Evolutionary conservation across 2,113 vertebrate genomes (phyloP).

Genomic region (Cervus canadensis): DNA sequence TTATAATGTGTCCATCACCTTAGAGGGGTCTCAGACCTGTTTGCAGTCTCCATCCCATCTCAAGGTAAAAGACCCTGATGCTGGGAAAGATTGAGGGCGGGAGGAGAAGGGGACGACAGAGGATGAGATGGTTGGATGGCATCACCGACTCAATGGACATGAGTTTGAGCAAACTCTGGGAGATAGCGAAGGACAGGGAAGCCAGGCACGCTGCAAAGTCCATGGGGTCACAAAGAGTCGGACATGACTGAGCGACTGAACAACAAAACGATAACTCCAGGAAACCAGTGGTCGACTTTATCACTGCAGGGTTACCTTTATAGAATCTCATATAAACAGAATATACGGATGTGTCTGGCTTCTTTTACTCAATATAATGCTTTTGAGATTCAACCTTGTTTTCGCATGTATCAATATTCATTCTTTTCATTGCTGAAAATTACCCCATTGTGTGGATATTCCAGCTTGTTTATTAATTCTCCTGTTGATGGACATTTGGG

Average conservation of each 20-base stretch:
- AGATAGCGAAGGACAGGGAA: background rate
- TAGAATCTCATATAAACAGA: background rate
- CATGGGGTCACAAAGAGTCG: background rate
- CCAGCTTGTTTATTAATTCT: background rate
- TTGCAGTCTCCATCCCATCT: background rate
- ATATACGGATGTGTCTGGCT: background rate
- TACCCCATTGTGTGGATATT: background rate
- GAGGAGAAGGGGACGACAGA: background rate
- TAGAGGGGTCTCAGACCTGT: background rate
- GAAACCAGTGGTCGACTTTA: background rate
- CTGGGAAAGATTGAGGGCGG: background rate
- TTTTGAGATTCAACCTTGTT: background rate
- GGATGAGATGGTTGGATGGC: background rate
- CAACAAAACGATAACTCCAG: background rate
- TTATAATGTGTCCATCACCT: background rate
- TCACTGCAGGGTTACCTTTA: background rate
- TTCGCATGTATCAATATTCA: background rate
- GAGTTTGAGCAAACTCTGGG: background rate
- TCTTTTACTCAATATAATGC: background rate
- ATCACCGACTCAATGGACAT: background rate
- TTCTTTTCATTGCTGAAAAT: conserved; percentile 5
- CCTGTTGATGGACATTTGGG: background rate
- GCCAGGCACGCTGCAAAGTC: fast-evolving
- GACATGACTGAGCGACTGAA: background rate
- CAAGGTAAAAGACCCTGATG: background rate